Base-by-base conservation (phyloP, 2,113 vertebrate genomes). In the Microcebus lehilahytsara region DNA sequence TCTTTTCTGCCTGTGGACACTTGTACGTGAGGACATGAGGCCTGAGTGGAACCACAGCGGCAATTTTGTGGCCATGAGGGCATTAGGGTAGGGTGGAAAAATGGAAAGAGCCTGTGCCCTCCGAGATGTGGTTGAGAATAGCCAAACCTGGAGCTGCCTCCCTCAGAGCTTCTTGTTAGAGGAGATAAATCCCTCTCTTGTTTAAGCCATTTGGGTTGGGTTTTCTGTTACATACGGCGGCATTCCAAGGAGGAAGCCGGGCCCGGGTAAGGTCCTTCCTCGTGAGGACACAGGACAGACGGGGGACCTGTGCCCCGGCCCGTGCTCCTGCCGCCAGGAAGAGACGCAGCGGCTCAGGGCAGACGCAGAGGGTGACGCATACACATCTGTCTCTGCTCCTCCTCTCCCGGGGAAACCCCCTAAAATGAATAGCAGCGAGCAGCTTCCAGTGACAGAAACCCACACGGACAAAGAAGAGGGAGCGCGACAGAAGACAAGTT, bases 401-500 rank as follows among this genome's bases (percentile, higher is more conserved):
- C 8, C n/a, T 56, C 17, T 12, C 56, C 9, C 1, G 22, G 11
- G 19, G 88, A 67, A 78, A 13, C 5, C 37, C 42, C 37, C 25
- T 40, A 51, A 83, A 78, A 56, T 19, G 53, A 56, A 58, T 19
- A 74, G 9, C 40, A 37, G 19, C 13, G 40, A 87, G 89, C 27
- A 49, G 34, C 83, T 93, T 79, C 67, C 62, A 72, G 49, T 25
- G 64, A 64, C 56, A 91, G 93, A 84, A 74, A 91, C 32, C n/a
- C 23, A 46, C 40, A 20, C 56, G 49, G n/a, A 83, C 40, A 75
- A 40, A 91, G 69, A 89, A 72, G 71, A 94, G 79, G 66, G 53
- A 71, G 42, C 56, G 60, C 27, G 77, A 49, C 22, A 9, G 19
- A 87, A 84, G 3, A 51, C 27, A 42, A 56, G n/a, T 56, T 22